These are phyloP conservation scores for Dasypus novemcinctus DNA, from an alignment of 2,113 vertebrate species.

Conservation along the genomic window DNA sequence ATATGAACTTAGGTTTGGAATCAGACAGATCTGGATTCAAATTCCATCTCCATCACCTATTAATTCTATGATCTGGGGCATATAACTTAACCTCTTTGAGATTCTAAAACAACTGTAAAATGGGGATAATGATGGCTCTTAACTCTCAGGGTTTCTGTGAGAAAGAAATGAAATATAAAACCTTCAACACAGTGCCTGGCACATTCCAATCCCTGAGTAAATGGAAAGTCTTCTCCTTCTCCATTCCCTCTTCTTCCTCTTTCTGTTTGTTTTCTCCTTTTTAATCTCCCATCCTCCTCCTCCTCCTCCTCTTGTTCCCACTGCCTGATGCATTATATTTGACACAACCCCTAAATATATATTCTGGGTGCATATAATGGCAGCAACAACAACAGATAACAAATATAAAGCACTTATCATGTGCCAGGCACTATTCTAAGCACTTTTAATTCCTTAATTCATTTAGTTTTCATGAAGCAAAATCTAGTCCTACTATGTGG, in stretches of 20 bases:
- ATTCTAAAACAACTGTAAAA: background rate
- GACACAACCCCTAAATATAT: background rate
- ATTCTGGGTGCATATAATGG: background rate
- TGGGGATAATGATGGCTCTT: background rate
- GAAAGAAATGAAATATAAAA: slow-evolving; percentile 20
- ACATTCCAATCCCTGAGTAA: background rate
- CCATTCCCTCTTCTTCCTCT: background rate
- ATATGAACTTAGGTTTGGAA: background rate
- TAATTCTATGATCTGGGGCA: background rate
- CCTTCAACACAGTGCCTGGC: background rate
- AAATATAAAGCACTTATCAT: background rate
- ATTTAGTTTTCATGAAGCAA: background rate
- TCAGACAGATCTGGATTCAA: background rate
- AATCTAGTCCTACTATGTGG: background rate
- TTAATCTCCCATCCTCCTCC: too few species aligned
- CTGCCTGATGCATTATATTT: background rate
- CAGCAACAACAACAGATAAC: background rate
- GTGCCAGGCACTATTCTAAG: background rate
- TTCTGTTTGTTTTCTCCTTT: background rate
- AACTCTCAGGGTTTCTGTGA: background rate
- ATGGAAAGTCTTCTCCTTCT: background rate
- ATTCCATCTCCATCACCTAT: background rate
- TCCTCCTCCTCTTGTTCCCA: background rate
- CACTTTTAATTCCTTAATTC: background rate
- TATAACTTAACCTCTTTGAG: background rate